phyloP scores from a whole-genome alignment of 2,888 invertebrate genomes.

The Catocala fraxini region DNA sequence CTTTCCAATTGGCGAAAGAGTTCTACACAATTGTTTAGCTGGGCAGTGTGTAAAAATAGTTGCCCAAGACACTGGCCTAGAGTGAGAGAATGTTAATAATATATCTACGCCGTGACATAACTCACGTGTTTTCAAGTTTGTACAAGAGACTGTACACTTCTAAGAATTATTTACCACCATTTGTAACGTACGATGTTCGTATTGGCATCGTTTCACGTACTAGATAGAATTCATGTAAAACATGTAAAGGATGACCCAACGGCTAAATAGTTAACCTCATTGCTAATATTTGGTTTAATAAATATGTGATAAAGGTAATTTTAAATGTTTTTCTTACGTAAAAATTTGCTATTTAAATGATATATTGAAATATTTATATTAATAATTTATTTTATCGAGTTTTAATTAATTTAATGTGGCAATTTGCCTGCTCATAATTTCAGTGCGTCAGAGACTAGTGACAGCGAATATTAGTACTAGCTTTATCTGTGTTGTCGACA shows the following conservation, averaged over 20 bases:
- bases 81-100: conserved; percentile 62
- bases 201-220: conserved; percentile 12
- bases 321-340: too few relatives aligned
- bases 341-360: too few relatives aligned
- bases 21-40: conserved; percentile 70
- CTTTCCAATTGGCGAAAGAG: conserved; percentile 78
- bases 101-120: conserved; percentile 60
- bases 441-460: background rate
- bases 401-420: conserved; percentile 9
- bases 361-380: conserved; percentile 2
- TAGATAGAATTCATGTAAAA: conserved; percentile 2
- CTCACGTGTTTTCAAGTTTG: conserved; percentile 52
- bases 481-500: too few relatives aligned
- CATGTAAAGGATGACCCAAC: background rate
- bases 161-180: conserved; percentile 39
- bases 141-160: conserved; percentile 36
- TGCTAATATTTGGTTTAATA: background rate
- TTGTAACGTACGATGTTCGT: conserved; percentile 23
- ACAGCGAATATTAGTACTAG: too few relatives aligned
- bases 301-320: too few relatives aligned
- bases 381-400: conserved; percentile 5
- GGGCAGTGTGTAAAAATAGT: conserved; percentile 69
- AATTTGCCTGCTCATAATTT: conserved; percentile 11
- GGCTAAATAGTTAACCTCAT: background rate
- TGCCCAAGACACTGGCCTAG: conserved; percentile 66